Evolutionary conservation across 2,888 invertebrate species (phyloP).

Genomic region (Phortica magna): DNA sequence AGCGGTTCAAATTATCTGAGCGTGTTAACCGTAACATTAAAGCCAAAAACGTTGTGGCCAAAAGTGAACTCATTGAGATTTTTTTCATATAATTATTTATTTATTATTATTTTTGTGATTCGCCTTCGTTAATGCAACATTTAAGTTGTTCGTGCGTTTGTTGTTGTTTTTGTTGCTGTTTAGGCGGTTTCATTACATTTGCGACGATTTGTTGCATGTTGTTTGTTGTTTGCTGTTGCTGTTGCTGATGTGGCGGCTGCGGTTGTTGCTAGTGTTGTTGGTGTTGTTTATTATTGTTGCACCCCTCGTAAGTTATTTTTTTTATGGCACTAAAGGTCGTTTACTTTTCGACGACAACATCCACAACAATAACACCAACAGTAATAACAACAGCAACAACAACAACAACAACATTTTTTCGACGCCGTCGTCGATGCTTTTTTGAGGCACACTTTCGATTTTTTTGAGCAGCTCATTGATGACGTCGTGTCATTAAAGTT

Average conservation of each 20-base stretch:
- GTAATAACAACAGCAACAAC: slow-evolving; percentile 40
- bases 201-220: slow-evolving; percentile 58
- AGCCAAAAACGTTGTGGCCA: slow-evolving; percentile 49
- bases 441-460: slow-evolving; percentile 32
- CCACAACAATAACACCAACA: slow-evolving; percentile 51
- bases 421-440: background rate
- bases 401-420: slow-evolving; percentile 18
- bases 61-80: slow-evolving; percentile 61
- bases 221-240: too few relatives aligned
- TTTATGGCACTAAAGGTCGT: slow-evolving; percentile 76
- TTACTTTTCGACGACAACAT: slow-evolving; percentile 75
- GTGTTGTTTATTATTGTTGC: slow-evolving; percentile 36
- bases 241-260: slow-evolving; percentile 9
- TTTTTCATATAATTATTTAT: background rate
- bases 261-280: slow-evolving; percentile 53
- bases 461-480: background rate
- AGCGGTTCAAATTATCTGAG: background rate
- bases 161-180: slow-evolving; percentile 51
- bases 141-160: slow-evolving; percentile 57
- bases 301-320: slow-evolving; percentile 45
- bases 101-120: background rate
- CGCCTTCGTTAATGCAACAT: slow-evolving; percentile 70
- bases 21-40: too few relatives aligned
- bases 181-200: slow-evolving; percentile 53
- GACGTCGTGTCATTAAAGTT: slow-evolving; percentile 8